Conservation (phyloP, 2,888 invertebrate genomes). For the Cryptophagus acutangulus region DNA sequence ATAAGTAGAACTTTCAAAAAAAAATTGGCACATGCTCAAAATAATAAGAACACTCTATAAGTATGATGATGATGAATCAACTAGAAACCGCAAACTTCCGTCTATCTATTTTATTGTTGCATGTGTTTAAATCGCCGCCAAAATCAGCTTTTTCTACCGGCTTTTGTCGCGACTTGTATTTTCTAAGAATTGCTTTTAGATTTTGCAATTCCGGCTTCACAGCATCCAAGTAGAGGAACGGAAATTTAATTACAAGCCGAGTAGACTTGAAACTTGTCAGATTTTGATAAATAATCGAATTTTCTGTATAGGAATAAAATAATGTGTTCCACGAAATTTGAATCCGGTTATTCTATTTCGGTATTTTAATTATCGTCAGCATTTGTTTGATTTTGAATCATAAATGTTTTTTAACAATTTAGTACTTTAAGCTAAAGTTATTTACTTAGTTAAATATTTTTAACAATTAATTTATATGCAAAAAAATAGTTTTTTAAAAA, state of each 20-base stretch:
- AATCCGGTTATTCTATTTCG: background rate
- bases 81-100: constrained; percentile 36
- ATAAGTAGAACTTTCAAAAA: too few species aligned
- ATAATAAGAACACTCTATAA: too few species aligned
- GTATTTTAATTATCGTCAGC: too few species aligned
- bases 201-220: constrained; percentile 17
- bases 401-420: too few species aligned
- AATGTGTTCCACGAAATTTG: background rate
- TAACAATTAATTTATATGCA: too few species aligned
- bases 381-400: too few species aligned
- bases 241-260: constrained; percentile 34
- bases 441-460: too few species aligned
- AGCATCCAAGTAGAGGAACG: constrained; percentile 10
- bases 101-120: constrained; percentile 23
- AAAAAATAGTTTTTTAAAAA: too few species aligned
- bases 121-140: constrained; percentile 27
- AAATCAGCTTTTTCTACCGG: constrained; percentile 20
- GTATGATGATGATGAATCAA: constrained; percentile 1
- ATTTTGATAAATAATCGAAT: constrained; percentile 32
- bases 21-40: too few species aligned
- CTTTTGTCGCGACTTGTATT: constrained; percentile 23
- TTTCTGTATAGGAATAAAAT: constrained; percentile 6
- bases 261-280: constrained; percentile 26
- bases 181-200: constrained; percentile 27
- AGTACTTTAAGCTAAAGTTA: too few species aligned